These are phyloP conservation scores for Eledone cirrhosa DNA, from an alignment of 2,888 invertebrate species.

Conservation along the genomic window DNA sequence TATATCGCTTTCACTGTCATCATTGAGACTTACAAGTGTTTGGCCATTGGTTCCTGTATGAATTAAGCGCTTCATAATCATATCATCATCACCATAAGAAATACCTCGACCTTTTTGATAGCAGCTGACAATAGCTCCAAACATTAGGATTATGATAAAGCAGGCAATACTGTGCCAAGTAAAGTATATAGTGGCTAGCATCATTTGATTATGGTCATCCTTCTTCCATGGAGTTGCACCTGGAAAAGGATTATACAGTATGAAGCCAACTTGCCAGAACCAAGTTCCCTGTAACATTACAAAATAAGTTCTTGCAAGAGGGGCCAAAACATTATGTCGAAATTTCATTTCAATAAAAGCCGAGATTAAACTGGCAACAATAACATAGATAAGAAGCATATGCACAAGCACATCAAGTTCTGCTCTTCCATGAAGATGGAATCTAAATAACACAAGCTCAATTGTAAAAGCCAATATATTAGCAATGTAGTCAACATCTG, in stretches of 20 bases:
- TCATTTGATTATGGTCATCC: constrained; percentile 66
- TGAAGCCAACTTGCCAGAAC: constrained; percentile 70
- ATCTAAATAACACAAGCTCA: constrained; percentile 69
- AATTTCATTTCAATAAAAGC: constrained; percentile 65
- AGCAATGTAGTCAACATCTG: constrained; percentile 66
- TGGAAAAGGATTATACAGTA: constrained; percentile 68
- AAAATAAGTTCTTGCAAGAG: constrained; percentile 65
- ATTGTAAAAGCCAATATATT: constrained; percentile 66
- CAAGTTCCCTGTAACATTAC: constrained; percentile 70
- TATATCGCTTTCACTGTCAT: constrained; percentile 50
- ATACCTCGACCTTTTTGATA: constrained; percentile 40
- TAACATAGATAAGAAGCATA: constrained; percentile 67
- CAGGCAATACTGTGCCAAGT: constrained; percentile 60
- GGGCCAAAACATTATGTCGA: constrained; percentile 61
- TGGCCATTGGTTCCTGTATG: constrained; percentile 51
- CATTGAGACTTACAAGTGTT: constrained; percentile 48
- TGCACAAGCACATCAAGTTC: constrained; percentile 66
- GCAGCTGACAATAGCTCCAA: constrained; percentile 51
- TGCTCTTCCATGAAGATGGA: constrained; percentile 68
- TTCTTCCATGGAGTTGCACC: constrained; percentile 61
- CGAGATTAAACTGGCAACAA: constrained; percentile 60
- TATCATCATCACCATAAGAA: constrained; percentile 38
- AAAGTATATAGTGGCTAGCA: constrained; percentile 67
- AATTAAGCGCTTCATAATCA: constrained; percentile 51
- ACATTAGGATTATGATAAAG: constrained; percentile 51